Evolutionary conservation across 1,140 invertebrate species (phyloP).

Genomic region (Manduca sexta): DNA sequence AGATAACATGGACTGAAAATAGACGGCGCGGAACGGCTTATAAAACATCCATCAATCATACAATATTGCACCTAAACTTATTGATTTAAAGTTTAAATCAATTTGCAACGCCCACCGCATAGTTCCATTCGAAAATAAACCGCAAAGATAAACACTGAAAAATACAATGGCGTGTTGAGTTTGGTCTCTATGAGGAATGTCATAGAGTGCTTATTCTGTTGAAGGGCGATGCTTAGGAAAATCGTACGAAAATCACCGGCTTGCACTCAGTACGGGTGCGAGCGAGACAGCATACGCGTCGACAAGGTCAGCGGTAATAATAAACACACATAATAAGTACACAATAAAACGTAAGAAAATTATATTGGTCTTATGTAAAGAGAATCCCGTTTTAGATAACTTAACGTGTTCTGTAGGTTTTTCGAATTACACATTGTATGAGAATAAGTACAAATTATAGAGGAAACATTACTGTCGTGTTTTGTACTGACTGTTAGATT

Average conservation of each 20-base stretch:
- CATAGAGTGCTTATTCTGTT: constrained; percentile 26
- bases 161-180: constrained; percentile 12
- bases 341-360: too few relatives aligned
- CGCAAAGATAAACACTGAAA: constrained; percentile 55
- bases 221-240: constrained; percentile 35
- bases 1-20: constrained; percentile 40
- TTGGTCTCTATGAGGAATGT: constrained; percentile 19
- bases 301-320: constrained; percentile 46
- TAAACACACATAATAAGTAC: constrained; percentile 33
- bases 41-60: constrained; percentile 1
- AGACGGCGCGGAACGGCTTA: constrained; percentile 14
- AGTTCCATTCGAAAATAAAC: constrained; percentile 15
- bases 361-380: too few relatives aligned
- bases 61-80: constrained; percentile 13
- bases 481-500: too few relatives aligned
- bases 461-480: too few relatives aligned
- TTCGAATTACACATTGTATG: too few relatives aligned
- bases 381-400: too few relatives aligned
- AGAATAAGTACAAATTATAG: too few relatives aligned
- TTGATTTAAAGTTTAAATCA: constrained; percentile 11
- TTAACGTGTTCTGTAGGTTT: too few relatives aligned
- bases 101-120: not conserved
- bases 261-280: constrained; percentile 22
- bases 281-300: constrained; percentile 30
- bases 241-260: constrained; percentile 40